Evolutionary conservation across 2,888 invertebrate genomes (phyloP), one percentile per base, ranked within the genome.

Genomic region (Sesamia inferens): DNA sequence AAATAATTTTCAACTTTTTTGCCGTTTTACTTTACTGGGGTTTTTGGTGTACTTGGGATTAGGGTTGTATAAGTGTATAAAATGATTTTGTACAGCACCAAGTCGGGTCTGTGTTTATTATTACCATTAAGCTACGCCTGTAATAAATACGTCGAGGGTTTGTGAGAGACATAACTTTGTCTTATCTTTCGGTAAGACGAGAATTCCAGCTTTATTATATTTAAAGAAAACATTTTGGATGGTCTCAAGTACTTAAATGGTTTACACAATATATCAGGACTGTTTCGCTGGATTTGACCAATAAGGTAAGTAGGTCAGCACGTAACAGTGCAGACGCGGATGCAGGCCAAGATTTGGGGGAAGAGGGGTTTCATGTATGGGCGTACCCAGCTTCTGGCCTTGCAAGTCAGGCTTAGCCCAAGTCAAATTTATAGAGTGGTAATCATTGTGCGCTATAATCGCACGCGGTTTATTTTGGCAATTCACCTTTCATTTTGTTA

Each of bases 1-100:
- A 24, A 70, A 66, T 63, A 63, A 39, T 68, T 79, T 66, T 55
- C 6, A 59, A 79, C 55, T 66, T 79, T 66, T 74, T 74, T 69
- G 48, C 55, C 39, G 4, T 61, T 57, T 3, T 16, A 2, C 6
- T 58, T 61, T 11, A 55, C 6, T 2, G 16, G 10, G 11, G 24
- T 59, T 47, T 78, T 55, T 24, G 10, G n/a, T n/a, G n/a, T n/a
- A n/a, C n/a, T 0, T 8, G 13, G 31, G 19, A 14, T 68, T 54
- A 42, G 0, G 22, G 0, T 61, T 51, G 13, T 42, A 22, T 11
- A 8, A n/a, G n/a, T 0, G 0, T 19, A 16, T 24, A 48, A 57
- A 80, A 70, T 5, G 11, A 44, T 58, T 54, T 31, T 48, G 4
- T 47, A n/a, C 16, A 22, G 54, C 6, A 10, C 10, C 10, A 22